These are phyloP conservation scores for Zosterops lateralis DNA, from an alignment of 2,113 vertebrate species.

Conservation along the genomic window DNA sequence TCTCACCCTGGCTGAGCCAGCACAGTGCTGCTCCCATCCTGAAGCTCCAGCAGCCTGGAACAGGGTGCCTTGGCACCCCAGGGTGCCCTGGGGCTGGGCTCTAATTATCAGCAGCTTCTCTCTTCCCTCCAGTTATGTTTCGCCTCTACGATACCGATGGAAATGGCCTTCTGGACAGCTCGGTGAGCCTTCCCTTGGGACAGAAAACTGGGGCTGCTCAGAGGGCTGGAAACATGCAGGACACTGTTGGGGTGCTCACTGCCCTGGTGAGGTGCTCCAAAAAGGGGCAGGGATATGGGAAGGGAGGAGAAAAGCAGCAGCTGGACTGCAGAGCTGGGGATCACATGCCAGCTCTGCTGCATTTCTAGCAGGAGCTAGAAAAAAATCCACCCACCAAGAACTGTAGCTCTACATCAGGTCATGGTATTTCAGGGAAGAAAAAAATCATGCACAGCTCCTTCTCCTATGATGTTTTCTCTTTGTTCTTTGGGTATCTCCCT, in stretches of 20 bases:
- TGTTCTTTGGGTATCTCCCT: neutral
- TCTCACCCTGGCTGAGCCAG: accelerated
- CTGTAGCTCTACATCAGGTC: neutral
- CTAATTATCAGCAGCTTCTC: neutral
- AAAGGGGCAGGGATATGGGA: neutral
- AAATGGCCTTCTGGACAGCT: slow-evolving; percentile 90
- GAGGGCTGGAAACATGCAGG: neutral
- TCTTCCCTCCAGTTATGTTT: slow-evolving; percentile 88
- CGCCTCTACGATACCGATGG: slow-evolving; percentile 92
- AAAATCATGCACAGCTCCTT: accelerated
- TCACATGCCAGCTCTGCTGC: neutral
- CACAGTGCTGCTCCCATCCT: neutral
- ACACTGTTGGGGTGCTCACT: accelerated
- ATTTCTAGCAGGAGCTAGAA: neutral
- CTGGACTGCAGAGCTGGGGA: neutral
- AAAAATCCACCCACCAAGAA: neutral
- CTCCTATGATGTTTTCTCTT: neutral
- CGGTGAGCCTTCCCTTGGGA: slow-evolving; percentile 70
- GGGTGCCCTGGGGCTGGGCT: neutral
- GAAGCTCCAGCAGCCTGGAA: neutral
- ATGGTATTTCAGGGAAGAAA: neutral
- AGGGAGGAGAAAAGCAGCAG: neutral
- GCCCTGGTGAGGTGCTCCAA: accelerated
- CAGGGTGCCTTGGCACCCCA: accelerated
- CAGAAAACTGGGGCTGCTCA: accelerated